Evolutionary conservation across 2,797 vertebrate species (phyloP).

Genomic region (Streptopelia turtur): DNA sequence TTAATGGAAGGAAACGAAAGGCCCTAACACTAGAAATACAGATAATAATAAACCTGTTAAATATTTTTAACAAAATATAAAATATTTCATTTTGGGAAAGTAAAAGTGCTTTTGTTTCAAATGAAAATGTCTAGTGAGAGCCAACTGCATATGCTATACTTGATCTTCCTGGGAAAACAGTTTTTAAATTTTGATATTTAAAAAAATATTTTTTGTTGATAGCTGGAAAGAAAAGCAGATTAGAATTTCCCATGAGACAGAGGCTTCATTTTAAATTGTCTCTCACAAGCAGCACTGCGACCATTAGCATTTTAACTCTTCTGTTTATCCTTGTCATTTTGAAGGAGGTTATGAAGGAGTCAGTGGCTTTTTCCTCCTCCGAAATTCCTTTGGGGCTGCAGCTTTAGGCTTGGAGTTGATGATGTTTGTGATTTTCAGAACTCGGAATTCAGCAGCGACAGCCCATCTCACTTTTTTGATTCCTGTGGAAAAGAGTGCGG

Average conservation of each 20-base stretch:
- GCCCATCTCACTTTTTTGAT: not conserved
- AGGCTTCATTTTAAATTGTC: not conserved
- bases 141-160: not conserved
- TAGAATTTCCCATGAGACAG: not conserved
- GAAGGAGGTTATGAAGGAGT: constrained; percentile 36
- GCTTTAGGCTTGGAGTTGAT: not conserved
- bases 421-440: constrained; percentile 10
- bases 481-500: not conserved
- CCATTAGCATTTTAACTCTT: not conserved
- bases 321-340: constrained; percentile 24
- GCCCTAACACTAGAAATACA: not conserved
- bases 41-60: not conserved
- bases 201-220: not conserved
- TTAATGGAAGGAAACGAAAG: not conserved
- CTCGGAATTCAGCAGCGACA: not conserved
- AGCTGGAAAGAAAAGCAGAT: not conserved
- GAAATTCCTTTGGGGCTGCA: constrained; percentile 3
- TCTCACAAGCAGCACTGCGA: not conserved
- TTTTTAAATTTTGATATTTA: not conserved
- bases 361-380: not conserved
- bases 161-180: not conserved
- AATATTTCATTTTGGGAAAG: not conserved
- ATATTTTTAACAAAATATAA: not conserved
- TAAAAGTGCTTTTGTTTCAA: not conserved
- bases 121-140: not conserved